phyloP scores from a whole-genome alignment of 2,113 vertebrate species.

The Misgurnus anguillicaudatus region DNA sequence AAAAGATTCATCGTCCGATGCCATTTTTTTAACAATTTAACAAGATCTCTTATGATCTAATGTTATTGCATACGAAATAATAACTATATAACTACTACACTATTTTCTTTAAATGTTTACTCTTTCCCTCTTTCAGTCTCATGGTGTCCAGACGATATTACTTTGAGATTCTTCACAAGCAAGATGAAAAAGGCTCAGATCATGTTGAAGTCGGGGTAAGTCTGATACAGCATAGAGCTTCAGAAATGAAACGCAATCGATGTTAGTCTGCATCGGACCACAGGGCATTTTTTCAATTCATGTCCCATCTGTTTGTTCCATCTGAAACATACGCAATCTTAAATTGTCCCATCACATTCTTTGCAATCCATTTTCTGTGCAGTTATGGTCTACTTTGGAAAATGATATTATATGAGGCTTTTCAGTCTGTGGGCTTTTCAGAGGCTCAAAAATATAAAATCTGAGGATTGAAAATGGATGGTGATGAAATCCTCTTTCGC shows the following conservation, averaged over 20 bases:
- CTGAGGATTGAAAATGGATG: background rate
- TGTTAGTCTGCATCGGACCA: background rate
- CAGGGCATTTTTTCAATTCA: background rate
- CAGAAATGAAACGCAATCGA: background rate
- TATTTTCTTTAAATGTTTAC: background rate
- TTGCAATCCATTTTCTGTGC: background rate
- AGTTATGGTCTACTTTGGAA: background rate
- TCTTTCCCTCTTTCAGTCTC: conserved; percentile 75
- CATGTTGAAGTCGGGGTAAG: conserved; percentile 98
- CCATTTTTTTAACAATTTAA: too few species aligned
- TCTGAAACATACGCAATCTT: background rate
- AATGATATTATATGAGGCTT: background rate
- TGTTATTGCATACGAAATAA: too few species aligned
- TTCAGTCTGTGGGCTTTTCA: background rate
- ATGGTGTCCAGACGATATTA: conserved; percentile 92
- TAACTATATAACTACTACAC: too few species aligned
- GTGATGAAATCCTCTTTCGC: background rate
- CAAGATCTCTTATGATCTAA: too few species aligned
- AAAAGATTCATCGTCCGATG: too few species aligned
- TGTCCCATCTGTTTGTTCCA: background rate
- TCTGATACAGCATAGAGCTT: conserved; percentile 46
- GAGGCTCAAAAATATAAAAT: background rate
- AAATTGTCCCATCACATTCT: background rate
- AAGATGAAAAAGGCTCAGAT: conserved; percentile 93
- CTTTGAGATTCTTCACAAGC: conserved; percentile 98